phyloP scores from a whole-genome alignment of 2,797 vertebrate species.

The Onychomys torridus region DNA sequence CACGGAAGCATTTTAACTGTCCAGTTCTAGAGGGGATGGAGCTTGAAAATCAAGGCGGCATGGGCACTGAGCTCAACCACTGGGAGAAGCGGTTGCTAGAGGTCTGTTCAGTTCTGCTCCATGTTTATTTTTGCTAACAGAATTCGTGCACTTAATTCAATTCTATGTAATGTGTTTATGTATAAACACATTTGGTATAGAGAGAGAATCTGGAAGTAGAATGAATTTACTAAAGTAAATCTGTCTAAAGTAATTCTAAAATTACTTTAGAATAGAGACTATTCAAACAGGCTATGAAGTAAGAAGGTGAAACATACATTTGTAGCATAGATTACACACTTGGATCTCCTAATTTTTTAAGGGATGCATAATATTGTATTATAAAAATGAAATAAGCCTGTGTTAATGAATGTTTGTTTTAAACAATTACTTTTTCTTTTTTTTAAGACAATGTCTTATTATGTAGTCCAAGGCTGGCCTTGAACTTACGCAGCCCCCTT shows the following conservation, averaged over 20 bases:
- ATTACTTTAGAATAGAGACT: not conserved
- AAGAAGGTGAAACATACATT: not conserved
- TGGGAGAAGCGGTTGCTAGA: conserved; percentile 98
- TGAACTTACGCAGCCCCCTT: not conserved
- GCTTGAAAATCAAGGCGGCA: conserved; percentile 98
- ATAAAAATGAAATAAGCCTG: not conserved
- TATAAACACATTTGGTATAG: conserved; percentile 5
- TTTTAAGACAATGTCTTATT: not conserved
- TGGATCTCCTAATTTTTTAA: conserved; percentile 1
- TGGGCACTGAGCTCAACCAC: conserved; percentile 97
- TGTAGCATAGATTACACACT: not conserved
- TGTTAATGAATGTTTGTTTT: conserved; percentile 37
- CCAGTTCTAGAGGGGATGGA: conserved; percentile 97
- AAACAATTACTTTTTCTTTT: not conserved
- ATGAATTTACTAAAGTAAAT: conserved; percentile 3
- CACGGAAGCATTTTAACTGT: conserved; percentile 95
- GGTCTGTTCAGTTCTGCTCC: conserved; percentile 86
- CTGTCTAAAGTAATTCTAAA: not conserved
- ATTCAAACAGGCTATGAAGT: not conserved
- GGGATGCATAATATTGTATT: not conserved
- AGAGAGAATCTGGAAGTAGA: not conserved
- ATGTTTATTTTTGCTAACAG: not conserved
- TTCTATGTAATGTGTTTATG: not conserved
- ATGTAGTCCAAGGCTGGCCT: not conserved
- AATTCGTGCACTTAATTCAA: not conserved